Conservation (phyloP, 2,797 vertebrate species). For the Cephalopachus bancanus region DNA sequence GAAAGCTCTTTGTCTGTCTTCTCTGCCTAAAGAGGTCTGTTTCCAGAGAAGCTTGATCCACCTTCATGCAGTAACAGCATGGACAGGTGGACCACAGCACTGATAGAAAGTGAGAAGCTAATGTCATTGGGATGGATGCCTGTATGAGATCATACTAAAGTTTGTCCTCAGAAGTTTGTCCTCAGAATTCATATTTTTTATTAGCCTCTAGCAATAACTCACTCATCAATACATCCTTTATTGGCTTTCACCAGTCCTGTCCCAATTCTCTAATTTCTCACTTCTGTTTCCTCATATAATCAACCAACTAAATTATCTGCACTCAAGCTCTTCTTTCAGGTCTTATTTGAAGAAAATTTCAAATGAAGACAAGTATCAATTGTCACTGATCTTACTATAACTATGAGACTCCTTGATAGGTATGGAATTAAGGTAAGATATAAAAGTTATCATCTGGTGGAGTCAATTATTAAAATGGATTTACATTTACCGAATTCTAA, state of each 20-base stretch:
- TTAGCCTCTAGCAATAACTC: not conserved
- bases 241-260: not conserved
- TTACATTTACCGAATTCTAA: not conserved
- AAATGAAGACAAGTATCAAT: not conserved
- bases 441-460: not conserved
- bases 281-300: not conserved
- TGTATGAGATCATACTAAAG: not conserved
- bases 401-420: not conserved
- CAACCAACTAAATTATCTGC: not conserved
- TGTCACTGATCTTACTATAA: not conserved
- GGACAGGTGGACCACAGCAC: accelerated
- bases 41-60: too few species aligned
- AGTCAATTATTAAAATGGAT: not conserved
- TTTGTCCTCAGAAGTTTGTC: not conserved
- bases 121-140: not conserved
- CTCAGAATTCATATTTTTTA: not conserved
- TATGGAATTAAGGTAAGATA: not conserved
- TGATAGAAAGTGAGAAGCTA: not conserved
- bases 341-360: not conserved
- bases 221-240: too few species aligned
- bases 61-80: not conserved
- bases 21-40: not conserved
- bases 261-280: not conserved
- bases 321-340: not conserved
- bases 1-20: too few species aligned